A percentile compares a stretch with the other conserved stretches of the same genome.
Evolutionary conservation across 64 coral and sea anemone species (phyloP).

Genomic region (Pocillopora damicornis): DNA sequence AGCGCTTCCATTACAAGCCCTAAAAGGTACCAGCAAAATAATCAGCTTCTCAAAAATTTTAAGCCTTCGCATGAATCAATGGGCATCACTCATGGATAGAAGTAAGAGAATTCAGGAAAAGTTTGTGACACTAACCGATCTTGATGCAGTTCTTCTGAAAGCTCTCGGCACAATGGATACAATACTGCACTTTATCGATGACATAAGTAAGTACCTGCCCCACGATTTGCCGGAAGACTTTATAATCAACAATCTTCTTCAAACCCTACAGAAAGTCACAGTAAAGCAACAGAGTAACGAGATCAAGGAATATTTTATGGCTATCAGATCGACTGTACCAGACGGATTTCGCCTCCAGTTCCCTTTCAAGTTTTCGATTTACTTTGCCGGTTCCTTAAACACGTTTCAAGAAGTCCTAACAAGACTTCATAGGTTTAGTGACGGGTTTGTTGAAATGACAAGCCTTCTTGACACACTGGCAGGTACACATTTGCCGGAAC

Average conservation of each 20-base stretch:
- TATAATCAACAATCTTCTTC: conserved; percentile 62
- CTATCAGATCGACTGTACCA: conserved; percentile 52
- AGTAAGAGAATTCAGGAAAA: conserved; percentile 55
- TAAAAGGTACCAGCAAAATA: conserved; percentile 66
- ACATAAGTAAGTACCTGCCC: conserved; percentile 64
- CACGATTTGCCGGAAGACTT: conserved; percentile 62
- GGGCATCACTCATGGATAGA: conserved; percentile 45
- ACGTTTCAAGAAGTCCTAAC: conserved; percentile 64
- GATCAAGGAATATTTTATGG: conserved; percentile 75
- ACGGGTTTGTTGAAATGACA: conserved; percentile 77
- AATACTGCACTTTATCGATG: conserved; percentile 54
- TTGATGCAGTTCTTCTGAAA: conserved; percentile 65
- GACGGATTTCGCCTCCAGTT: conserved; percentile 67
- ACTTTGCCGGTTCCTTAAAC: conserved; percentile 61
- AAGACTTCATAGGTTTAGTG: conserved; percentile 63
- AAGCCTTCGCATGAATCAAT: conserved; percentile 26
- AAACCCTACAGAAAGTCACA: conserved; percentile 49
- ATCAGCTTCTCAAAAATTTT: conserved; percentile 57
- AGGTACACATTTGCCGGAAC: conserved; percentile 47
- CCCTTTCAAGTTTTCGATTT: conserved; percentile 75
- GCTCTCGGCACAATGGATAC: conserved; percentile 68
- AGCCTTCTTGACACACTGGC: conserved; percentile 58
- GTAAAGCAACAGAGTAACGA: conserved; percentile 48
- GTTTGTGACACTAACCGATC: conserved; percentile 39
- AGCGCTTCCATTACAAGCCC: conserved; percentile 50